phyloP scores from a whole-genome alignment of 2,797 vertebrate species.

The Jordanella pulchra region DNA sequence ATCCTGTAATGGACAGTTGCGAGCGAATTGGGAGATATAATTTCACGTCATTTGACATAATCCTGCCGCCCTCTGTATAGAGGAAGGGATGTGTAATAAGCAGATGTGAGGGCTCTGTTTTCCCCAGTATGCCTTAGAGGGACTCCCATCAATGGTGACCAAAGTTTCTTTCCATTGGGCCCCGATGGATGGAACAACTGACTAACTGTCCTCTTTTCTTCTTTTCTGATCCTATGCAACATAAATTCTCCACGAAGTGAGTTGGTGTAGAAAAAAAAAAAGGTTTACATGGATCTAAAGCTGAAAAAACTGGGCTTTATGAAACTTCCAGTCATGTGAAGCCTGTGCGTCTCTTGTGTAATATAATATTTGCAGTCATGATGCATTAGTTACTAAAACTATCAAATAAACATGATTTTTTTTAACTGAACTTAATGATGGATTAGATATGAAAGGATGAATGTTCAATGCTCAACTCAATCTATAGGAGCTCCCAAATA shows the following conservation, averaged over 20 bases:
- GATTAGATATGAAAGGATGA: neutral
- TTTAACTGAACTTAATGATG: neutral
- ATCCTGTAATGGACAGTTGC: conserved; percentile 28
- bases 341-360: neutral
- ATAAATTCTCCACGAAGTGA: conserved; percentile 33
- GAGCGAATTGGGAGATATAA: conserved; percentile 40
- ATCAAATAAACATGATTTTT: neutral
- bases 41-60: conserved; percentile 45
- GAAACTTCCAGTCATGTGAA: neutral
- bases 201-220: conserved; percentile 60
- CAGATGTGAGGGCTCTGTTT: conserved; percentile 45
- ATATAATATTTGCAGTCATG: neutral
- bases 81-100: conserved; percentile 41
- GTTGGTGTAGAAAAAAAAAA: neutral
- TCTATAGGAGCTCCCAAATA: neutral
- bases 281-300: neutral
- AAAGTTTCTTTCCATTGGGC: conserved; percentile 76
- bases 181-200: conserved; percentile 75
- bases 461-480: no score
- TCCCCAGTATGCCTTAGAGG: conserved; percentile 60
- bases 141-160: conserved; percentile 66
- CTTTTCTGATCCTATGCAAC: conserved; percentile 61
- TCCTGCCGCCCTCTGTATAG: conserved; percentile 40
- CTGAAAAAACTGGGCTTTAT: neutral
- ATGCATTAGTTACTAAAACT: no score